Evolutionary conservation across 2,888 invertebrate genomes (phyloP), one percentile per base, ranked within the genome.

Genomic region (Cinara cedri): DNA sequence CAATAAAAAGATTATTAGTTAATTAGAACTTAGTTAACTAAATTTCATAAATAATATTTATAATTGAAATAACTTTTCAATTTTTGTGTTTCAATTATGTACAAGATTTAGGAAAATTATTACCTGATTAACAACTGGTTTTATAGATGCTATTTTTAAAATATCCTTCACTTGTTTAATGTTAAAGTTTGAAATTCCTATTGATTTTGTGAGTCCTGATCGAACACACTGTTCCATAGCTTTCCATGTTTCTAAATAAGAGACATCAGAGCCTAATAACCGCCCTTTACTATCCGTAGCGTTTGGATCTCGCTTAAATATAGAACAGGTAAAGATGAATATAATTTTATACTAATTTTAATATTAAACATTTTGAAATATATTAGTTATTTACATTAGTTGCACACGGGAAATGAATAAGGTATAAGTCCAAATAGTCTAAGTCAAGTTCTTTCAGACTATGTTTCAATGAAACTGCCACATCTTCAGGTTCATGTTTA

Each of bases 371-470:
- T 11, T 24, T 3, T 55, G 0, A 24, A n/a, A 24, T 71, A 21
- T n/a, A 81, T n/a, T n/a, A n/a, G n/a, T n/a, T n/a, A n/a, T 76
- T 83, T 83, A 92, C 93, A 88, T 92, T 90, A 84, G 91, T 95
- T 0, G 89, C 94, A 84, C 93, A 89, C 0, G 97, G 97, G 96
- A 96, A 97, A 86, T 97, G 97, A 55, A 97, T 93, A 14, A 97
- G 88, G 84, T 95, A 97, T 51, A 97, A 87, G 86, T 97, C 96
- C 66, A 97, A 83, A 84, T 96, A 96, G 0, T 90, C 87, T 0
- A 95, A 84, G 11, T 90, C 90, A 13, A 97, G 88, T 85, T 93
- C 90, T 26, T 88, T 86, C 16, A 97, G 85, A 0, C 93, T 90
- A 74, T 88, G 87, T 83, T 89, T 88, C 34, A 94, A 86, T 0